Evolutionary conservation across 2,888 invertebrate species (phyloP).

Genomic region (Eupeodes luniger): DNA sequence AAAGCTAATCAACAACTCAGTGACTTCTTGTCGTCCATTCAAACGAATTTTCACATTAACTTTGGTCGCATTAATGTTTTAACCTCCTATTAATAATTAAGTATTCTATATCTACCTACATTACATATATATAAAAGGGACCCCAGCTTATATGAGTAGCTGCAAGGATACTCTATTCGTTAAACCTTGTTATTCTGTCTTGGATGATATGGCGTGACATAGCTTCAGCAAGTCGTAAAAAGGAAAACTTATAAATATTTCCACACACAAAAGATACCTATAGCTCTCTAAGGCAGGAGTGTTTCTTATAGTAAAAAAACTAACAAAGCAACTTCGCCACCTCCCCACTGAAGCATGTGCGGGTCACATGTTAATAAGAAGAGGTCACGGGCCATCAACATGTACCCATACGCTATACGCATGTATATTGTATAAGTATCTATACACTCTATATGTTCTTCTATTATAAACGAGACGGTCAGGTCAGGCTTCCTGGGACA

Average conservation of each 20-base stretch:
- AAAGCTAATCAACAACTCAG: slow-evolving; percentile 70
- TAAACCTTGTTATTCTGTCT: slow-evolving; percentile 40
- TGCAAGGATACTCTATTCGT: slow-evolving; percentile 8
- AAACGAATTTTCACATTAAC: slow-evolving; percentile 68
- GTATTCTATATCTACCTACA: slow-evolving; percentile 59
- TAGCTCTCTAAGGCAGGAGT: slow-evolving; percentile 6
- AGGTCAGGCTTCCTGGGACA: slow-evolving; percentile 50
- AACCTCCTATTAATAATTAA: slow-evolving; percentile 75
- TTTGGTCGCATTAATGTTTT: slow-evolving; percentile 73
- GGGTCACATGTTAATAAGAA: slow-evolving; percentile 71
- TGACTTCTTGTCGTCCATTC: slow-evolving; percentile 61
- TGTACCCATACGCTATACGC: slow-evolving; percentile 6
- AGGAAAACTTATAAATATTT: slow-evolving; percentile 72
- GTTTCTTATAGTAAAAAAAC: slow-evolving; percentile 17
- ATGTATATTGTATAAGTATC: background rate
- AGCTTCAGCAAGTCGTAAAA: slow-evolving; percentile 52
- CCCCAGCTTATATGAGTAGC: background rate
- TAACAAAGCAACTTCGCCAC: background rate
- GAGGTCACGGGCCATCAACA: slow-evolving; percentile 72
- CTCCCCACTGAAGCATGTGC: background rate
- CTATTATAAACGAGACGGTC: slow-evolving; percentile 49
- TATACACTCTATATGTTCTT: background rate
- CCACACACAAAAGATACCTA: slow-evolving; percentile 46
- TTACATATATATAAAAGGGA: background rate
- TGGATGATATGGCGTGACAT: slow-evolving; percentile 65